These are phyloP conservation scores for Alectura lathami DNA, from an alignment of 2,113 vertebrate species.

Conservation along the genomic window DNA sequence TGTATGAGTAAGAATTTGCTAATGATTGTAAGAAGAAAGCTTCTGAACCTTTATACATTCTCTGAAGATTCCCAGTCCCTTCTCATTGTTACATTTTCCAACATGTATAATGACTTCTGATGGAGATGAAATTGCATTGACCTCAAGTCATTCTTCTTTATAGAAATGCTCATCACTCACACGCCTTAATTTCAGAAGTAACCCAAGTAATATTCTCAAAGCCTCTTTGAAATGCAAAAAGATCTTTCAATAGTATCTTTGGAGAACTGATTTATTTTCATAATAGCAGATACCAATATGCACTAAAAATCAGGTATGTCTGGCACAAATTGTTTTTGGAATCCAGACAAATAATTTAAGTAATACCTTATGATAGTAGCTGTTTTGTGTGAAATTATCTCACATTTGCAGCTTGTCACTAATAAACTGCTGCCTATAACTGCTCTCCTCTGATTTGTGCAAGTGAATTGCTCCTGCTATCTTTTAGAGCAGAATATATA, in stretches of 20 bases:
- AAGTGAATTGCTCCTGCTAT: neutral
- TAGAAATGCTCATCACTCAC: constrained; percentile 3
- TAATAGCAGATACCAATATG: neutral
- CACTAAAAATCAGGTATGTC: neutral
- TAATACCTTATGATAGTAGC: neutral
- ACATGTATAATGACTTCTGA: neutral
- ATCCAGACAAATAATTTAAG: neutral
- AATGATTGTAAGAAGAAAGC: neutral
- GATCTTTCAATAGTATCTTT: neutral
- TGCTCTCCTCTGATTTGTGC: neutral
- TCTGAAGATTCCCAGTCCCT: neutral
- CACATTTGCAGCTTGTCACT: neutral
- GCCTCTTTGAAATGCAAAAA: constrained; percentile 21
- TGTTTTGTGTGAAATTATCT: constrained; percentile 14
- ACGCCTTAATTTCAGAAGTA: constrained; percentile 15
- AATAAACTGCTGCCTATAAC: neutral
- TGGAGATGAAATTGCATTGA: constrained; percentile 17
- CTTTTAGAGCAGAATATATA: neutral
- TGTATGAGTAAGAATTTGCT: neutral
- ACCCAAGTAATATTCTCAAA: neutral
- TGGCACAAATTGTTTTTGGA: neutral
- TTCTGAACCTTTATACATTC: neutral
- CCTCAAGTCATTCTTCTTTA: neutral
- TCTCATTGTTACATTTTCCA: neutral
- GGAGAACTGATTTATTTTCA: neutral